Evolutionary conservation across 2,888 invertebrate species (phyloP).

Genomic region (Chromoteleia sp.): DNA sequence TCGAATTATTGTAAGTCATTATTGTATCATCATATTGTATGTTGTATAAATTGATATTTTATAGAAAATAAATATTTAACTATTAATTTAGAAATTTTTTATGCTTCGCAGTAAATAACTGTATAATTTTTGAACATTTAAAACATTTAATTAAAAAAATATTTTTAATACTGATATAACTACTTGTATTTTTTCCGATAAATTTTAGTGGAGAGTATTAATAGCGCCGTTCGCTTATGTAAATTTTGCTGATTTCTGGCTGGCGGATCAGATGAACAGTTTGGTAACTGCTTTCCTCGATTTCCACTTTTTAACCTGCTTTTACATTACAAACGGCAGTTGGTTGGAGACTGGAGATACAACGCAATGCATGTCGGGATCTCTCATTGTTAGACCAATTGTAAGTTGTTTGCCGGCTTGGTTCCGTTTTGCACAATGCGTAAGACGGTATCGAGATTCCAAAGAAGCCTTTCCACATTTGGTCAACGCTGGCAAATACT

Average conservation of each 20-base stretch:
- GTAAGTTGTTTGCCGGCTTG: constrained; percentile 98
- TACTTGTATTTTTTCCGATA: not conserved
- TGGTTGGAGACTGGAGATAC: constrained; percentile 89
- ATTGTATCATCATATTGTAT: too few species aligned
- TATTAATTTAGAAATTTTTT: too few species aligned
- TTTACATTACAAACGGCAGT: constrained; percentile 92
- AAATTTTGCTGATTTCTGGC: constrained; percentile 99
- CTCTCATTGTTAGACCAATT: constrained; percentile 91
- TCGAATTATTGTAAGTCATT: constrained; percentile 91
- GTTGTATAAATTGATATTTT: not conserved
- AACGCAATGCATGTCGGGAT: constrained; percentile 89
- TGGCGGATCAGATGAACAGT: constrained; percentile 98
- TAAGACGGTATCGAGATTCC: constrained; percentile 97
- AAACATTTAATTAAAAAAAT: not conserved
- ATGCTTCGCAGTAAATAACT: too few species aligned
- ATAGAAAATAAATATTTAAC: too few species aligned
- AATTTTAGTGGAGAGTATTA: constrained; percentile 90
- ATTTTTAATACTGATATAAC: too few species aligned
- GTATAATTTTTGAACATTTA: not conserved
- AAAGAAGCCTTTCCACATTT: constrained; percentile 97
- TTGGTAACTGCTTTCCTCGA: constrained; percentile 95
- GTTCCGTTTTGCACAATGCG: constrained; percentile 98
- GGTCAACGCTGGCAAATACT: constrained; percentile 99
- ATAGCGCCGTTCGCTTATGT: constrained; percentile 97
- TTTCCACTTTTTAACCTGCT: constrained; percentile 96